phyloP scores from a whole-genome alignment of 92 coral and sea anemone species.

The Umimayanthus chanpuru region DNA sequence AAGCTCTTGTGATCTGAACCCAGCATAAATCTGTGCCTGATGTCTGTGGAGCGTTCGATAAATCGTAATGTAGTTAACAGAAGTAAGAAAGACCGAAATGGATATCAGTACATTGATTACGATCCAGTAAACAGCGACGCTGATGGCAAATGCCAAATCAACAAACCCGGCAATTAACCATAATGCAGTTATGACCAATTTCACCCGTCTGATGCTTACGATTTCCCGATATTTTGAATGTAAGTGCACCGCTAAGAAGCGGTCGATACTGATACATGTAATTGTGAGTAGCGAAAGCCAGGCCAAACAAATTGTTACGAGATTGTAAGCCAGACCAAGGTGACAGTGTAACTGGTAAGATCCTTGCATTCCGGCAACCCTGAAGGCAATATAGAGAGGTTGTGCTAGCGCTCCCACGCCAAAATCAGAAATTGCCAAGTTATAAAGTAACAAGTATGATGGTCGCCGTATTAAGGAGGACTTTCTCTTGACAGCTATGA shows the following conservation, averaged over 20 bases:
- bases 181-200: not conserved
- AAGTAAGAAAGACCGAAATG: slow-evolving; percentile 25
- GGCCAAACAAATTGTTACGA: slow-evolving; percentile 46
- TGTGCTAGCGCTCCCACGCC: slow-evolving; percentile 60
- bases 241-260: slow-evolving; percentile 51
- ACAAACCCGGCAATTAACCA: slow-evolving; percentile 35
- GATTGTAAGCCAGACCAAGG: slow-evolving; percentile 45
- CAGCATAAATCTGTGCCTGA: not conserved
- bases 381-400: slow-evolving; percentile 52
- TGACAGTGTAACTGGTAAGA: slow-evolving; percentile 34
- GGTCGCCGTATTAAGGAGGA: slow-evolving; percentile 35
- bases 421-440: slow-evolving; percentile 50
- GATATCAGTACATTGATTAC: slow-evolving; percentile 35
- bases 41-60: slow-evolving; percentile 27
- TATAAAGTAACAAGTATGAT: slow-evolving; percentile 43
- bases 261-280: slow-evolving; percentile 52
- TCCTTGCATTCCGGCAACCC: slow-evolving; percentile 26
- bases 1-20: not conserved
- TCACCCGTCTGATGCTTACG: slow-evolving; percentile 31
- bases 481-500: slow-evolving; percentile 30
- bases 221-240: slow-evolving; percentile 35
- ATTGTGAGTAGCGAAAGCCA: slow-evolving; percentile 49
- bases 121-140: slow-evolving; percentile 47
- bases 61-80: slow-evolving; percentile 43
- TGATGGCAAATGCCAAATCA: slow-evolving; percentile 45